Evolutionary conservation across 2,113 vertebrate genomes (phyloP), one percentile per base, ranked within the genome.

Genomic region (Paratilapia polleni): DNA sequence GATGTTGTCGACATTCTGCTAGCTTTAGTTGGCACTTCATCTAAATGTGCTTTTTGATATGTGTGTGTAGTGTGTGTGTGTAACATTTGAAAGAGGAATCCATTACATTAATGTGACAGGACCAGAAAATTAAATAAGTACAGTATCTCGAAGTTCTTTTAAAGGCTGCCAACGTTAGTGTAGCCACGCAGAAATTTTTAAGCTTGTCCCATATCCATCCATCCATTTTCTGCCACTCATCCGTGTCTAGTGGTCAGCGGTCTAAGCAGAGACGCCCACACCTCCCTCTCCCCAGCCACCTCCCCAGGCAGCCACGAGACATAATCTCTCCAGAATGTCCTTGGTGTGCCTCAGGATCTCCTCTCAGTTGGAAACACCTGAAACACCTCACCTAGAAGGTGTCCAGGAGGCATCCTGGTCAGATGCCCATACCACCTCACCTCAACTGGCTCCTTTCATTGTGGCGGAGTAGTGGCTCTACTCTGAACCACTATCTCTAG

Each of bases 1-100:
- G 91, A 94, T 92, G 93, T 92, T 93, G 88, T 60, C 66, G 82
- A 86, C 74, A 43, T 93, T 90, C 82, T 84, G 58, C 58, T 4
- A 78, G 86, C 83, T 86, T 92, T 85, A 81, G 63, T 77, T 89
- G 80, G 87, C 90, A 84, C 85, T 84, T 94, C 41, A 36, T 89
- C 87, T 82, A 70, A 79, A 83, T 81, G 76, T 75, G 26, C 74
- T 85, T 83, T 75, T 90, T 83, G 60, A 87, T 78, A 77, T 54
- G 54, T n/a, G 38, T 81, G 82, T 68, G 80, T 82, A 17, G 34
- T 24, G 41, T 73, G 66, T 52, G 59, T 63, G 58, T 63, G 61
- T 59, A 24, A 54, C 47, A 22, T 88, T 62, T 80, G 73, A 84
- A 88, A 84, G 56, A 76, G 57, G 68, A 76, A 77, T 90, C 78